A percentile compares a stretch with the other conserved stretches of the same genome.
Conservation (phyloP, 2,797 vertebrate species). For the Pseudomugil gertrudae region DNA sequence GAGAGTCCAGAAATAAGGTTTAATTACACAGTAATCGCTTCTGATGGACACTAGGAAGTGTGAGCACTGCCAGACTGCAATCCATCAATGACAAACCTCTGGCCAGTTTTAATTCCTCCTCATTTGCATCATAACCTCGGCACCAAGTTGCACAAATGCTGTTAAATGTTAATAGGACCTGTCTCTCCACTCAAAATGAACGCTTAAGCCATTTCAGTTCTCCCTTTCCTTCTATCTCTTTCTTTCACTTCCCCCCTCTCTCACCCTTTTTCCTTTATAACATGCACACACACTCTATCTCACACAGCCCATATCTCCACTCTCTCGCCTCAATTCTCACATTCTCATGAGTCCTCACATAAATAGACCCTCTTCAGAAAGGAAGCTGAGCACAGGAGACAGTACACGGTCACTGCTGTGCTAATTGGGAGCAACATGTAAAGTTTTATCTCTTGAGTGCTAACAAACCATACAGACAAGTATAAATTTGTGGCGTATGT, state of each 20-base stretch:
- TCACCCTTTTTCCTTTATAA: slow-evolving; percentile 66
- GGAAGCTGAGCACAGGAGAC: slow-evolving; percentile 91
- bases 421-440: slow-evolving; percentile 99
- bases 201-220: slow-evolving; percentile 99
- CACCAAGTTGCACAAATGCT: slow-evolving; percentile 99
- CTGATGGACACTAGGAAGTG: slow-evolving; percentile 99
- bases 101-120: slow-evolving; percentile 99
- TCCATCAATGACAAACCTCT: slow-evolving; percentile 99
- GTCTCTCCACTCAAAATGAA: slow-evolving; percentile 99
- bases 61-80: slow-evolving; percentile 99
- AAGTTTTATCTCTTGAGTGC: slow-evolving; percentile 99
- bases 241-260: slow-evolving; percentile 60
- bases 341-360: slow-evolving; percentile 87
- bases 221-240: slow-evolving; percentile 83
- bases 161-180: slow-evolving; percentile 99
- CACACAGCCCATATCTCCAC: slow-evolving; percentile 71
- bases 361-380: slow-evolving; percentile 94
- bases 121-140: slow-evolving; percentile 99
- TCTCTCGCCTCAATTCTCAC: slow-evolving; percentile 74
- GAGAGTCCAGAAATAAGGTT: slow-evolving; percentile 99
- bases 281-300: slow-evolving; percentile 56
- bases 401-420: slow-evolving; percentile 96
- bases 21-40: slow-evolving; percentile 99
- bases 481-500: slow-evolving; percentile 62
- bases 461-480: slow-evolving; percentile 98